Percentiles rank a stretch among this genome's conserved stretches.
Evolutionary conservation across 2,113 vertebrate genomes (phyloP).

Genomic region (Catagonus wagneri): DNA sequence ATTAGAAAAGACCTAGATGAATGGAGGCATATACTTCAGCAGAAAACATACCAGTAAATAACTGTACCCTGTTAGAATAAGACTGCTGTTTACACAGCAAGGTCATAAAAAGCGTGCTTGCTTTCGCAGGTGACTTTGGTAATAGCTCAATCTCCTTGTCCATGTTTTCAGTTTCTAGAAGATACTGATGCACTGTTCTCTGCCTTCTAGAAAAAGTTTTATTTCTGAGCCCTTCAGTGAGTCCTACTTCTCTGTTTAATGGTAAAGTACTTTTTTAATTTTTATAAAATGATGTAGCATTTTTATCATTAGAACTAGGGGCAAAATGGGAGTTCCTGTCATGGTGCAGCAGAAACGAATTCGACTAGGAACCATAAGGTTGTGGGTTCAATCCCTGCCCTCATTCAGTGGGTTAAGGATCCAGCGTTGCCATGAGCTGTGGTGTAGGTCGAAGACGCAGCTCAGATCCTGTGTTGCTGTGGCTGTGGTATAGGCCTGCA

Average conservation of each 20-base stretch:
- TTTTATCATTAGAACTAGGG: neutral
- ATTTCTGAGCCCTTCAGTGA: neutral
- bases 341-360: too few species aligned
- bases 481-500: too few species aligned
- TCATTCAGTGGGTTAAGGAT: too few species aligned
- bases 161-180: constrained; percentile 24
- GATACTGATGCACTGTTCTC: neutral
- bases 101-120: neutral
- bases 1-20: neutral
- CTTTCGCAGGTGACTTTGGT: neutral
- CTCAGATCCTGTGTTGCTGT: too few species aligned
- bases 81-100: neutral
- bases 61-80: neutral
- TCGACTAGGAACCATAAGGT: too few species aligned
- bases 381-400: too few species aligned
- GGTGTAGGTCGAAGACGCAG: too few species aligned
- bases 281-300: constrained; percentile 2
- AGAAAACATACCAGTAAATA: neutral
- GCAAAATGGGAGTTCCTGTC: too few species aligned
- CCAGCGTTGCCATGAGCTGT: too few species aligned
- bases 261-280: neutral
- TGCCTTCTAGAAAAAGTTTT: neutral
- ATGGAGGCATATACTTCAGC: neutral
- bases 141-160: neutral
- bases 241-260: constrained; percentile 12